phyloP scores from a whole-genome alignment of 2,888 invertebrate genomes.

The Thereva unica region DNA sequence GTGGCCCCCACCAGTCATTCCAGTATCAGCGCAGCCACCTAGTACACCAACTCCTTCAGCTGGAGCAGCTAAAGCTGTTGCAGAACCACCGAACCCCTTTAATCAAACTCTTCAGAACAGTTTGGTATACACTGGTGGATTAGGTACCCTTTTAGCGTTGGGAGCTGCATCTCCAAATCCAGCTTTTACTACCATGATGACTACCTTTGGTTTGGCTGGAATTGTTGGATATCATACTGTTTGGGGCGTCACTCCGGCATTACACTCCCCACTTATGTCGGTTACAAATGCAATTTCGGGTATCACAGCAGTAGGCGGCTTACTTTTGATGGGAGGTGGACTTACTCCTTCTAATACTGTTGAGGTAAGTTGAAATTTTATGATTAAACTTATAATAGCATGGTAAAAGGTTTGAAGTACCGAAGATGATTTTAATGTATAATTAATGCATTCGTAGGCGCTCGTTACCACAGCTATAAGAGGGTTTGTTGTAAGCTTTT shows the following conservation, averaged over 20 bases:
- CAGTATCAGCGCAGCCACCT: conserved; percentile 61
- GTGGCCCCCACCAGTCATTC: conserved; percentile 79
- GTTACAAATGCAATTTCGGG: conserved; percentile 92
- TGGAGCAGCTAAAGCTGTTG: conserved; percentile 56
- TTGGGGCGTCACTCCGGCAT: conserved; percentile 89
- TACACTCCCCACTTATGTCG: conserved; percentile 90
- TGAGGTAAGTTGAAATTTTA: conserved; percentile 60
- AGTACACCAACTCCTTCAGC: conserved; percentile 57
- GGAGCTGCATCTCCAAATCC: conserved; percentile 80
- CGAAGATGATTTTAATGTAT: too few species aligned
- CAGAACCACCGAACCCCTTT: conserved; percentile 67
- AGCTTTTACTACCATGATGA: conserved; percentile 84
- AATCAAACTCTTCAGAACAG: conserved; percentile 70
- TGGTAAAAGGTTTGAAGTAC: too few species aligned
- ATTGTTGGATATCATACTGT: conserved; percentile 62
- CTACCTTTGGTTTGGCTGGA: conserved; percentile 80
- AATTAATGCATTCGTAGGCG: too few species aligned
- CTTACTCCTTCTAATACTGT: conserved; percentile 74
- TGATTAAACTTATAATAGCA: too few species aligned
- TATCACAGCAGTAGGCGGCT: conserved; percentile 88
- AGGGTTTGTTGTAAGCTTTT: too few species aligned
- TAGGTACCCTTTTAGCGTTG: conserved; percentile 70
- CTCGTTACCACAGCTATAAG: too few species aligned
- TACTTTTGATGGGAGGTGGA: conserved; percentile 84
- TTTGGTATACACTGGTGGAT: conserved; percentile 69